Percentiles rank a stretch among this genome's conserved stretches.
Conservation (phyloP, 2,888 invertebrate species). For the Lacanobia wlatinum region DNA sequence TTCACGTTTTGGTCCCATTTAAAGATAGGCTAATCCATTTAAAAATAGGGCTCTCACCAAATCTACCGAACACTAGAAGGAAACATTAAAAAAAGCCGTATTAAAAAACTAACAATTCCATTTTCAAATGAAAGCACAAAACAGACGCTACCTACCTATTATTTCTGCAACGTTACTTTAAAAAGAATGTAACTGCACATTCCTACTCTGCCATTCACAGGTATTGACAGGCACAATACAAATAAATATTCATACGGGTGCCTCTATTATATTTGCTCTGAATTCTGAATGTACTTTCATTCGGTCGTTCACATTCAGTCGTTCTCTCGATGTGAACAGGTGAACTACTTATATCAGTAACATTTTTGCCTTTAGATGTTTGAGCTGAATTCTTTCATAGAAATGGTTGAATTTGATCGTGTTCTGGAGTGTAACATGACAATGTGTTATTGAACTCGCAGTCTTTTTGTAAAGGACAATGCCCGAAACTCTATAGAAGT, state of each 20-base stretch:
- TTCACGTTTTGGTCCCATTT: too few species aligned
- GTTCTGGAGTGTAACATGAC: background rate
- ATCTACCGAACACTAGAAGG: background rate
- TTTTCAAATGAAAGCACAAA: too few species aligned
- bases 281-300: conserved; percentile 33
- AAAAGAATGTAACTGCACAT: conserved; percentile 27
- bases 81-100: background rate
- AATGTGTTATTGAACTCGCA: background rate
- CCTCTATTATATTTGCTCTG: conserved; percentile 54
- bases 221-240: conserved; percentile 58
- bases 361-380: conserved; percentile 24
- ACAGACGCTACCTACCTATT: too few species aligned
- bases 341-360: conserved; percentile 33
- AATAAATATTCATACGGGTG: conserved; percentile 54
- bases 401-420: conserved; percentile 9
- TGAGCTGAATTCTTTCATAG: conserved; percentile 1
- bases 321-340: conserved; percentile 26
- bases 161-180: conserved; percentile 2
- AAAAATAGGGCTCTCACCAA: background rate
- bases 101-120: conserved; percentile 6
- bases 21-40: background rate
- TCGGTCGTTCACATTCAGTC: conserved; percentile 34
- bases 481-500: too few species aligned
- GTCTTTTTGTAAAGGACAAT: background rate
- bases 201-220: conserved; percentile 24